Evolutionary conservation across 1,140 invertebrate genomes (phyloP).

Genomic region (Propsilocerus akamusi): DNA sequence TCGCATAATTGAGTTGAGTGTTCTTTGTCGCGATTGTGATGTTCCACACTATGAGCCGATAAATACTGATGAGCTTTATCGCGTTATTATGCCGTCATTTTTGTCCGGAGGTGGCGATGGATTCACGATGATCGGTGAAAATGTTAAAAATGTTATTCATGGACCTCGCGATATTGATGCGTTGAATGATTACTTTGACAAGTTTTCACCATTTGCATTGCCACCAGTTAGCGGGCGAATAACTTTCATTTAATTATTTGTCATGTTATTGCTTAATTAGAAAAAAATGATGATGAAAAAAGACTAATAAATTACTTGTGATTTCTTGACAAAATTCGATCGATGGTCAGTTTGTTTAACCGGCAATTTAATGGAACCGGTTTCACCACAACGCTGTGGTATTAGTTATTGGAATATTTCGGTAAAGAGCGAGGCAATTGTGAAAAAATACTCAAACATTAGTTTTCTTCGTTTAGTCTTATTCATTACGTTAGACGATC

Average conservation of each 20-base stretch:
- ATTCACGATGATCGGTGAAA: slow-evolving; percentile 22
- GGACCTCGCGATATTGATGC: slow-evolving; percentile 15
- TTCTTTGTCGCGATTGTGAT: slow-evolving; percentile 43
- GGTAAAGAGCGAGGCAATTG: too few relatives aligned
- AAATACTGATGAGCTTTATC: slow-evolving; percentile 31
- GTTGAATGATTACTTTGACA: slow-evolving; percentile 19
- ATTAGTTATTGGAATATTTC: too few relatives aligned
- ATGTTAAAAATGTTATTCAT: slow-evolving; percentile 15
- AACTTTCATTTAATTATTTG: not conserved
- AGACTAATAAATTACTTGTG: too few relatives aligned
- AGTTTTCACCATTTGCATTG: slow-evolving; percentile 15
- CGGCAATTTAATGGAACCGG: too few relatives aligned
- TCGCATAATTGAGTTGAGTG: slow-evolving; percentile 32
- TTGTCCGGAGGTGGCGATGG: slow-evolving; percentile 48
- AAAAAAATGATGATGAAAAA: too few relatives aligned
- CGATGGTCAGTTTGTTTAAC: too few relatives aligned
- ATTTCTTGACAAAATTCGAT: too few relatives aligned
- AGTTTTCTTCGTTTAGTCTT: too few relatives aligned
- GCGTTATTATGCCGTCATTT: slow-evolving; percentile 37
- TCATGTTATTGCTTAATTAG: too few relatives aligned
- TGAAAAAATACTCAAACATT: too few relatives aligned
- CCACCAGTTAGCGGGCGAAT: not conserved
- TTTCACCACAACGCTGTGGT: too few relatives aligned
- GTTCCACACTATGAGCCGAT: slow-evolving; percentile 39
- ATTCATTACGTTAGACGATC: too few relatives aligned